Conservation (phyloP, 2,888 invertebrate species). For the Ephialtes manifestator region DNA sequence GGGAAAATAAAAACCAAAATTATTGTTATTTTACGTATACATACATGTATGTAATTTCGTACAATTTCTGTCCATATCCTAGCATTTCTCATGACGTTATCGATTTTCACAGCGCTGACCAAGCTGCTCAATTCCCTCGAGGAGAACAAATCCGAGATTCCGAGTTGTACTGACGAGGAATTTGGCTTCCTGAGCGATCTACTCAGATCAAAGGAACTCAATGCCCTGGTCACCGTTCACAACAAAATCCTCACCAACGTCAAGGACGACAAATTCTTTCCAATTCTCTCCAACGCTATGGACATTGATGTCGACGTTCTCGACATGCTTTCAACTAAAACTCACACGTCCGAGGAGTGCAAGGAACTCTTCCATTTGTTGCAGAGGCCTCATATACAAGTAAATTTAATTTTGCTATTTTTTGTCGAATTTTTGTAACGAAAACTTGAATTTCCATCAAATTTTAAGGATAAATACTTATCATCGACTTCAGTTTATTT, state of each 20-base stretch:
- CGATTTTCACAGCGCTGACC: constrained; percentile 89
- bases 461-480: too few species aligned
- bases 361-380: constrained; percentile 93
- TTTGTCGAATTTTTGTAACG: neutral
- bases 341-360: constrained; percentile 91
- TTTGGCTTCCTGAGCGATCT: constrained; percentile 94
- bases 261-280: constrained; percentile 94
- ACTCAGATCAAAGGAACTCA: constrained; percentile 94
- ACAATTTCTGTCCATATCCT: constrained; percentile 23
- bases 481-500: too few species aligned
- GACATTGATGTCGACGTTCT: constrained; percentile 91
- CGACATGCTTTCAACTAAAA: constrained; percentile 91
- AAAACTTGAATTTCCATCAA: too few species aligned
- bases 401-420: constrained; percentile 83
- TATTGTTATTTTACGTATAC: too few species aligned
- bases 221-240: constrained; percentile 96
- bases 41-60: neutral
- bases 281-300: constrained; percentile 94
- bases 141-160: constrained; percentile 91
- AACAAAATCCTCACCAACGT: constrained; percentile 95
- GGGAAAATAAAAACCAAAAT: too few species aligned
- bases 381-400: constrained; percentile 95
- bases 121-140: constrained; percentile 93
- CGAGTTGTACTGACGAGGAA: constrained; percentile 93
- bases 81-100: constrained; percentile 39